Base-by-base conservation (phyloP, 2,797 vertebrate genomes). In the Epinephelus awoara region DNA sequence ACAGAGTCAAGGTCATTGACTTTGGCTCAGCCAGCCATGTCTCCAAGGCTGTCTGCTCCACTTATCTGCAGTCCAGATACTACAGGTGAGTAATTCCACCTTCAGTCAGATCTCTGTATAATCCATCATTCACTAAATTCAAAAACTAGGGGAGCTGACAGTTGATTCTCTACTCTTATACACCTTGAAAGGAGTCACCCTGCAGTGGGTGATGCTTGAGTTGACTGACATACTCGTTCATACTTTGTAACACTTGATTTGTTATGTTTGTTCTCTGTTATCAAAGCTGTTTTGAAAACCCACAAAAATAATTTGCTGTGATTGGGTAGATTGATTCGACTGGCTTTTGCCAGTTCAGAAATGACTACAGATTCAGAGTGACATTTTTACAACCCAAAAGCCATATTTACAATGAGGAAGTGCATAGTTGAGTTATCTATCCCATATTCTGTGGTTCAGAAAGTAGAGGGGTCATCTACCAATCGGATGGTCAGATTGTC, bases 21-120 rank as follows among this genome's bases (percentile, higher is more conserved):
- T 99, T 99, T 77, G 98, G 98, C 78, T 99, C 98, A 46, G 98
- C 98, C 90, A 99, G 97, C 93, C 98, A 99, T 7, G 96, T 98
- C 72, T 99, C 98, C 93, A 99, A 99, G 94, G 98, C 98, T n/a
- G 97, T 99, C 80, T 99, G 98, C 92, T 99, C 98, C 66, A 99
- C 98, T 1, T 99, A 99, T 76, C 95, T 99, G 85, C 98, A 99
- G 80, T 99, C 98, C 77, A 96, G 98, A 89, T 99, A 99, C 94
- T 99, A 99, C 94, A 98, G 98, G 98, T 99, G 91, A 96, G 93
- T 15, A 13, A 47, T 12, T 50, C 18, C 15, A 50, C 54, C 8
- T 64, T 58, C 4, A 27, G 2, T n/a, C 11, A 2, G 19, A 54
- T 42, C 23, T 56, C 17, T 64, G 6, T 21, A 15, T 46, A 27